These are phyloP conservation scores for Micromesistius poutassou DNA, from an alignment of 2,797 vertebrate genomes.

Conservation along the genomic window DNA sequence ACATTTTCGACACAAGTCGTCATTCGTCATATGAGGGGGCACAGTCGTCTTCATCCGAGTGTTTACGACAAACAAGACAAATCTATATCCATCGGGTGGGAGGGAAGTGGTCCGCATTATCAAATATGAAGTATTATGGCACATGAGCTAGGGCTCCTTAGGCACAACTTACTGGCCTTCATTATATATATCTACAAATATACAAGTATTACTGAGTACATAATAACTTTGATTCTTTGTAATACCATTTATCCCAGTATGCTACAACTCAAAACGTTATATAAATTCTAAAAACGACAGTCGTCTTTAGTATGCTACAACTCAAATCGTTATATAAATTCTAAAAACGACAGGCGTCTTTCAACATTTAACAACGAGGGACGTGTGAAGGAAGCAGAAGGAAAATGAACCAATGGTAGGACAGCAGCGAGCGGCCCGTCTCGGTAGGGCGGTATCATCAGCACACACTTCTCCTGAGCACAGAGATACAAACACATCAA, in stretches of 20 bases:
- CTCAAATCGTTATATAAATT: neutral
- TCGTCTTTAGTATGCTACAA: slow-evolving; percentile 4
- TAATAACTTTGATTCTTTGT: slow-evolving; percentile 6
- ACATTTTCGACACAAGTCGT: slow-evolving; percentile 98
- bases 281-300: neutral
- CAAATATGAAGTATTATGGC: slow-evolving; percentile 57
- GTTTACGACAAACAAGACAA: neutral
- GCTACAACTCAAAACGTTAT: neutral
- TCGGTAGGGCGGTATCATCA: slow-evolving; percentile 43
- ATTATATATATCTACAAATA: neutral
- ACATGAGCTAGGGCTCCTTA: slow-evolving; percentile 45
- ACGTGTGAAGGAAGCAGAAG: neutral
- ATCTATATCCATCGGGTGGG: slow-evolving; percentile 26
- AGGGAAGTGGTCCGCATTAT: slow-evolving; percentile 56
- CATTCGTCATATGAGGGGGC: slow-evolving; percentile 88
- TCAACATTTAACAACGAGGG: neutral
- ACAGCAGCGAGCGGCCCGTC: slow-evolving; percentile 29
- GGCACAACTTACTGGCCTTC: slow-evolving; percentile 14
- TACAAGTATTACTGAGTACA: slow-evolving; percentile 10
- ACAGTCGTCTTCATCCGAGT: neutral
- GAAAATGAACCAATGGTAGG: neutral
- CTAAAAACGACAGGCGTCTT: neutral
- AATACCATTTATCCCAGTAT: slow-evolving; percentile 6
- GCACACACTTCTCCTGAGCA: slow-evolving; percentile 61
- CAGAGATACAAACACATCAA: slow-evolving; percentile 59